phyloP scores from a whole-genome alignment of 2,888 invertebrate species.

The Liposcelis brunnea region DNA sequence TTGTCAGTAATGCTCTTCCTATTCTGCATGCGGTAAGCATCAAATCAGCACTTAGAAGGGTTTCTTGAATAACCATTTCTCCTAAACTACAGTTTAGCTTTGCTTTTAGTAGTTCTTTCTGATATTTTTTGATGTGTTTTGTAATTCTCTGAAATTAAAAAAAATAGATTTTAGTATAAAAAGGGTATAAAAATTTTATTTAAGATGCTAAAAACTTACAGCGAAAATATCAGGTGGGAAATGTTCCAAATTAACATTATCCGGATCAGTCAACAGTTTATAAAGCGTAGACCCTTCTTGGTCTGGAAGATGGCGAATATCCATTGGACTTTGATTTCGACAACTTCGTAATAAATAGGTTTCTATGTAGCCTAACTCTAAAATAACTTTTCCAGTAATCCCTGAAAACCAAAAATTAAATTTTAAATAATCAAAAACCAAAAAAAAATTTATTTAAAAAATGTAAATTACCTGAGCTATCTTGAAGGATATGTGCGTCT shows the following conservation, averaged over 20 bases:
- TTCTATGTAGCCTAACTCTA: constrained; percentile 38
- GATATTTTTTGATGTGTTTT: constrained; percentile 35
- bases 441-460: background rate
- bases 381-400: constrained; percentile 30
- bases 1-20: constrained; percentile 34
- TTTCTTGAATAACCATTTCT: constrained; percentile 33
- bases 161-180: constrained; percentile 10
- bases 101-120: constrained; percentile 27
- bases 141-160: constrained; percentile 31
- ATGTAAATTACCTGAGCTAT: constrained; percentile 26
- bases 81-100: constrained; percentile 27
- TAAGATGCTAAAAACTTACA: constrained; percentile 23
- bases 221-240: constrained; percentile 37
- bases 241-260: constrained; percentile 37
- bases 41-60: constrained; percentile 40
- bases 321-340: constrained; percentile 29
- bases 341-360: constrained; percentile 33
- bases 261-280: constrained; percentile 39
- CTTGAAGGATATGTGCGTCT: constrained; percentile 34
- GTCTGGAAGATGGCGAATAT: constrained; percentile 33
- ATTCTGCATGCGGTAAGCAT: constrained; percentile 39
- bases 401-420: background rate
- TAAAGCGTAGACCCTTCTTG: constrained; percentile 37
- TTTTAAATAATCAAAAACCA: background rate
- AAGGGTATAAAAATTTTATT: background rate